Base-by-base conservation (phyloP, 1,140 invertebrate species). In the Bombus waltoni region DNA sequence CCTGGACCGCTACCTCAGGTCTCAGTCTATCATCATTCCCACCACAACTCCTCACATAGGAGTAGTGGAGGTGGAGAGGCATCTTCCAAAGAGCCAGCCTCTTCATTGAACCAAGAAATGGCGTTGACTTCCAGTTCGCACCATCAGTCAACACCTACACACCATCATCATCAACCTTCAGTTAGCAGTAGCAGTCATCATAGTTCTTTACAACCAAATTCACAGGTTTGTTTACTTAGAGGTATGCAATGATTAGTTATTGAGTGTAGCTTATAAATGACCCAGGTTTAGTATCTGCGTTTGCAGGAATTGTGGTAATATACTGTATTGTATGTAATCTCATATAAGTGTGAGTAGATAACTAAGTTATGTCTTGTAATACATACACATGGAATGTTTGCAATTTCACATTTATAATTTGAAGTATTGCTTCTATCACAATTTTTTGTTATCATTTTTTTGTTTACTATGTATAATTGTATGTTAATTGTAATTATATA, bases 1-100 rank as follows among this genome's bases (percentile, higher is more conserved):
- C 95, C 95, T 83, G 95, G 95, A 80, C 95, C 94, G 86, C 92
- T 96, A 92, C 95, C 95, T 87, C 95, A 96, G 93, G 95, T 96
- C 86, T 95, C 94, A 68, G 94, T 95, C 68, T 95, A 94, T 87
- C 94, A 94, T 85, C 94, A 94, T 92, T 92, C 93, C 85, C 94
- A 94, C 86, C 94, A 95, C 84, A 94, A 94, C 87, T 90, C 91
- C 91, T 91, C 93, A 66, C 90, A 92, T 75, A 91, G 91, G 89
- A 91, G 91, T 88, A 87, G 87, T 88, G 90, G 91, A 85, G 78
- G 89, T 89, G 92, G 89, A 77, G 88, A 92, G 85, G 86, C 91
- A 90, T 90, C 92, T 76, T 92, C 91, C 88, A 94, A 95, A 91
- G 94, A 95, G 71, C 76, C 92, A 89, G 81, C 90, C 71, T 89